Evolutionary conservation across 1,140 invertebrate species (phyloP).

Genomic region (Pteromalus puparum): DNA sequence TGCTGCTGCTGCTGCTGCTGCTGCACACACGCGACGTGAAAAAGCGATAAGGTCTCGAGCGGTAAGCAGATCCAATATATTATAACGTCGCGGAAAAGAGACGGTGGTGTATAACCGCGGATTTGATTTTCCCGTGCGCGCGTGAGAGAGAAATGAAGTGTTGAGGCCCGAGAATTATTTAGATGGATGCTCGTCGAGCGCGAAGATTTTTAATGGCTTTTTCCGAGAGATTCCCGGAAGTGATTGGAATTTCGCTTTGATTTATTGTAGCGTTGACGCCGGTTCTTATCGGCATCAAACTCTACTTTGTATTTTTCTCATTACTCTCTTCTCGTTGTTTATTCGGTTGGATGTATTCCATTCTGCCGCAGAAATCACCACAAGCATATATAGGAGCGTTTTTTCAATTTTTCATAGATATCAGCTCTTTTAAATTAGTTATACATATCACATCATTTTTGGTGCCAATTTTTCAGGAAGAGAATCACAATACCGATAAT

Average conservation of each 20-base stretch:
- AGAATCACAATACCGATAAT: no score
- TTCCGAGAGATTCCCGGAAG: not conserved
- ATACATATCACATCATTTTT: no score
- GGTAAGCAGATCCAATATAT: slow-evolving; percentile 39
- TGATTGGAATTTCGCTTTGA: slow-evolving; percentile 3
- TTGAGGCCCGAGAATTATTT: slow-evolving; percentile 9
- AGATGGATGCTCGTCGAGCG: not conserved
- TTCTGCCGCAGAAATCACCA: no score
- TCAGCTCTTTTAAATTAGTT: no score
- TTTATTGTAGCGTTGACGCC: not conserved
- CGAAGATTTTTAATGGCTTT: slow-evolving; percentile 5
- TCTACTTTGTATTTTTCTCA: not conserved
- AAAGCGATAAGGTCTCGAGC: slow-evolving; percentile 5
- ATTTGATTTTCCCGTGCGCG: slow-evolving; percentile 3
- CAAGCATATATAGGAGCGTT: no score
- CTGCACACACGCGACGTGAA: not conserved
- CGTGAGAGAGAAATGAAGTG: not conserved
- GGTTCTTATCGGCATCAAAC: not conserved
- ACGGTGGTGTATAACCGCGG: not conserved
- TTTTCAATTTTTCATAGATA: no score
- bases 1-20: no score
- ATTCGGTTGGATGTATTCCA: no score
- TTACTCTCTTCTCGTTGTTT: no score
- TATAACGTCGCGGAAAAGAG: slow-evolving; percentile 15
- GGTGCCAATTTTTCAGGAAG: no score